phyloP scores from a whole-genome alignment of 2,797 vertebrate species.

The Sebastes jordani region DNA sequence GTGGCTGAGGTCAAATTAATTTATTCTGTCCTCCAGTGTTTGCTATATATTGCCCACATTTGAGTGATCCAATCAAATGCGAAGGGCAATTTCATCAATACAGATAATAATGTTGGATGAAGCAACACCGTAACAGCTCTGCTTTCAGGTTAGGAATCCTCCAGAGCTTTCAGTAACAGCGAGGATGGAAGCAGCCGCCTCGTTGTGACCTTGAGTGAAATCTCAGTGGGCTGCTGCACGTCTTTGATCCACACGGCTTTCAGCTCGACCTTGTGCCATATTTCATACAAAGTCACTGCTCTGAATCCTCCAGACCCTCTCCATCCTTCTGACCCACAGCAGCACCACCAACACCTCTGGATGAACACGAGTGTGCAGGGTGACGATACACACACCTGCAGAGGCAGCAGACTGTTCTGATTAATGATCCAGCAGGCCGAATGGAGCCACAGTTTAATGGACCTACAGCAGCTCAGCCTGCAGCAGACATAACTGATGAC shows the following conservation, averaged over 20 bases:
- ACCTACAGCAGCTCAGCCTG: conserved; percentile 40
- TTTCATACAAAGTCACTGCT: conserved; percentile 15
- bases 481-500: conserved; percentile 22
- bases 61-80: background rate
- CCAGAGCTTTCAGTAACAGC: background rate
- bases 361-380: background rate
- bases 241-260: conserved; percentile 29
- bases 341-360: background rate
- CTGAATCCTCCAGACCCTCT: background rate
- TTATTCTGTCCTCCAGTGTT: background rate
- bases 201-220: conserved; percentile 27
- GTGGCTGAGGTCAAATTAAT: background rate
- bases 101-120: background rate
- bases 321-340: background rate
- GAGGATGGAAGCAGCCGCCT: conserved; percentile 8
- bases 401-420: conserved; percentile 21
- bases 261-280: conserved; percentile 24
- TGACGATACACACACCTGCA: conserved; percentile 4
- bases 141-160: background rate
- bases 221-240: conserved; percentile 8
- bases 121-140: background rate
- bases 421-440: conserved; percentile 40
- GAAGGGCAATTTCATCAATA: background rate
- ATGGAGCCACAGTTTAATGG: conserved; percentile 47
- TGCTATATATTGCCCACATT: background rate